Conservation (phyloP, 2,888 invertebrate species). For the Caenorhabditis virilis region DNA sequence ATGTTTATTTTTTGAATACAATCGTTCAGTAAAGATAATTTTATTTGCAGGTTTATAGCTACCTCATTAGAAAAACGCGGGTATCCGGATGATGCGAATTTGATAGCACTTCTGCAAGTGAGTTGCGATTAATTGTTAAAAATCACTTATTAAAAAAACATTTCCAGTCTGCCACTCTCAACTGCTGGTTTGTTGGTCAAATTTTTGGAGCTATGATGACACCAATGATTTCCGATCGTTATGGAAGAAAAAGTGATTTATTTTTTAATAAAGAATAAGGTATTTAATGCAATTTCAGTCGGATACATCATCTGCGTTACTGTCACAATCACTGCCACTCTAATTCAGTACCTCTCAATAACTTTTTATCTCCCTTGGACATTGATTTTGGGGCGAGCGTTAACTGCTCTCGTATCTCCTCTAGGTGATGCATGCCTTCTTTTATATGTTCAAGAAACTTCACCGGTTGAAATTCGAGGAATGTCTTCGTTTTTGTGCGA, state of each 20-base stretch:
- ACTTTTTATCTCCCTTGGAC: conserved; percentile 51
- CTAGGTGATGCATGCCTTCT: conserved; percentile 59
- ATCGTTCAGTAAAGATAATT: background rate
- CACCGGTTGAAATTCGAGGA: conserved; percentile 55
- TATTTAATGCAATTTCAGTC: conserved; percentile 49
- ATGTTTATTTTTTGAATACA: background rate
- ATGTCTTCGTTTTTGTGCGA: conserved; percentile 60
- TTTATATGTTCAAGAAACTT: conserved; percentile 60
- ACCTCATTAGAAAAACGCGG: conserved; percentile 45
- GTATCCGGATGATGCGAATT: conserved; percentile 34
- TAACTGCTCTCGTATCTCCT: conserved; percentile 57
- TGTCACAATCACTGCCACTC: conserved; percentile 43
- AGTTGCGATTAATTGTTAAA: too few species aligned
- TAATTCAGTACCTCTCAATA: conserved; percentile 47
- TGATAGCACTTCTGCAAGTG: conserved; percentile 42
- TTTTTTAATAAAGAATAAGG: conserved; percentile 1
- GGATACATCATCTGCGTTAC: conserved; percentile 55
- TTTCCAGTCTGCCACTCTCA: conserved; percentile 52
- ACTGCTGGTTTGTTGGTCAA: conserved; percentile 62
- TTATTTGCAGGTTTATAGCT: conserved; percentile 46
- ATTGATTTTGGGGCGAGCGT: conserved; percentile 52
- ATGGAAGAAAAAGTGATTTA: conserved; percentile 56
- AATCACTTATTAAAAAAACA: too few species aligned
- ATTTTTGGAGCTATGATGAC: conserved; percentile 62
- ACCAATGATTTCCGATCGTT: conserved; percentile 59